These are phyloP conservation scores for Porites australiensis DNA, from an alignment of 64 coral and sea anemone genomes.

Conservation along the genomic window DNA sequence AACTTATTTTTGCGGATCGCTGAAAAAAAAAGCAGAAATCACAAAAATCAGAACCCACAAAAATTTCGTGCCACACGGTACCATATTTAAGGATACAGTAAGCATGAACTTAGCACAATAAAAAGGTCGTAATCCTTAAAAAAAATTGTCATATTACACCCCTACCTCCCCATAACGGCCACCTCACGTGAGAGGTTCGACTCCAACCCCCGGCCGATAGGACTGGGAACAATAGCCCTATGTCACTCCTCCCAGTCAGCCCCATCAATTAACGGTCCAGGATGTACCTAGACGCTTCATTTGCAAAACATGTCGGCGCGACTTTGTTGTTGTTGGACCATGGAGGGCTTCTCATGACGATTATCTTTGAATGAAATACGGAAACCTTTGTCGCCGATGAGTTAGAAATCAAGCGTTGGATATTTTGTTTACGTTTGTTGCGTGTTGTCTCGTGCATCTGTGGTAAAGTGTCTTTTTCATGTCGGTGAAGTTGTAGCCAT, in stretches of 20 bases:
- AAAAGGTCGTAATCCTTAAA: too few relatives aligned
- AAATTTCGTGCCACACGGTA: too few relatives aligned
- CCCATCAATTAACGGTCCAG: not conserved
- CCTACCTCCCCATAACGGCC: too few relatives aligned
- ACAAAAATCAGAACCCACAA: too few relatives aligned
- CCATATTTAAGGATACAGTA: too few relatives aligned
- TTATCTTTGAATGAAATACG: not conserved
- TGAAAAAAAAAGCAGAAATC: too few relatives aligned
- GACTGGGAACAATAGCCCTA: too few relatives aligned
- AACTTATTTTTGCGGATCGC: too few relatives aligned
- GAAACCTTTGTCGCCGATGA: conserved; percentile 10
- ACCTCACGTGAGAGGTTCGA: too few relatives aligned
- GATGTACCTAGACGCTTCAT: conserved; percentile 13
- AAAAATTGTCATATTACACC: too few relatives aligned
- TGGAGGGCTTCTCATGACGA: not conserved
- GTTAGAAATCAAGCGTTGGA: not conserved
- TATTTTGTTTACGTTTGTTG: not conserved
- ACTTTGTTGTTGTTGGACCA: conserved; percentile 24
- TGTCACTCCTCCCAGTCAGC: not conserved
- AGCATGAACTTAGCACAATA: too few relatives aligned
- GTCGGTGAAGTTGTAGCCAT: not conserved
- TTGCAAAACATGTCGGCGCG: conserved; percentile 27
- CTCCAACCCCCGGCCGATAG: too few relatives aligned
- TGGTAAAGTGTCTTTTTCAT: conserved; percentile 25
- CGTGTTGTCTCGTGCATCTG: not conserved